phyloP scores from a whole-genome alignment of 2,797 vertebrate species.

The Myotis daubentonii region DNA sequence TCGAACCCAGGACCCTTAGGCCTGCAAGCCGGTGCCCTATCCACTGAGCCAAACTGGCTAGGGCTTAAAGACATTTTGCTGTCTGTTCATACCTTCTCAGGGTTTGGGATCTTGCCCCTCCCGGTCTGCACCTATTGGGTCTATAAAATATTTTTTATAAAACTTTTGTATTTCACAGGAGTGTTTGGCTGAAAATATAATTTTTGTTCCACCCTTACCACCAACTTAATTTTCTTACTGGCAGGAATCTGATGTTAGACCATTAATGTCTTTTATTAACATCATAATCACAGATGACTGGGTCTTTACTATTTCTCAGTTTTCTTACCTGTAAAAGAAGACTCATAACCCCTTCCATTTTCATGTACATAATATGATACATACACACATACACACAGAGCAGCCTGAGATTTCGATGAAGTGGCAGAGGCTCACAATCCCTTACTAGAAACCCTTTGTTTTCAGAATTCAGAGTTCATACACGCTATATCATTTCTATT shows the following conservation, averaged over 20 bases:
- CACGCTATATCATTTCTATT: background rate
- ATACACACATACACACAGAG: background rate
- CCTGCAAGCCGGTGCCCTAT: too few relatives aligned
- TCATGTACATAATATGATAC: background rate
- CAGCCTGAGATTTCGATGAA: background rate
- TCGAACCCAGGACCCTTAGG: too few relatives aligned
- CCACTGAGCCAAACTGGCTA: too few relatives aligned
- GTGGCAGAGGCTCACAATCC: background rate
- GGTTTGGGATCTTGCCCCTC: background rate
- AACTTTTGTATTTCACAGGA: background rate
- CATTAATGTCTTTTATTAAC: background rate
- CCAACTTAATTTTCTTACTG: background rate
- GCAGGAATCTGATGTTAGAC: background rate
- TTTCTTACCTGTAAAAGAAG: background rate
- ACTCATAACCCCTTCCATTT: background rate
- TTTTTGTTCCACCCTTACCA: background rate
- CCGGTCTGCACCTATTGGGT: accelerated
- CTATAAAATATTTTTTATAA: background rate
- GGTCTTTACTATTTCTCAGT: background rate
- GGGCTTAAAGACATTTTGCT: background rate
- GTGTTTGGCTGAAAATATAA: background rate
- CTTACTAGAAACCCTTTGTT: background rate
- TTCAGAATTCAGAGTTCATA: conserved; percentile 13
- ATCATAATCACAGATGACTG: background rate
- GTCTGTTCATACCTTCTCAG: background rate